Conservation (phyloP, 2,113 vertebrate species). For the Oreochromis tanganicae region DNA sequence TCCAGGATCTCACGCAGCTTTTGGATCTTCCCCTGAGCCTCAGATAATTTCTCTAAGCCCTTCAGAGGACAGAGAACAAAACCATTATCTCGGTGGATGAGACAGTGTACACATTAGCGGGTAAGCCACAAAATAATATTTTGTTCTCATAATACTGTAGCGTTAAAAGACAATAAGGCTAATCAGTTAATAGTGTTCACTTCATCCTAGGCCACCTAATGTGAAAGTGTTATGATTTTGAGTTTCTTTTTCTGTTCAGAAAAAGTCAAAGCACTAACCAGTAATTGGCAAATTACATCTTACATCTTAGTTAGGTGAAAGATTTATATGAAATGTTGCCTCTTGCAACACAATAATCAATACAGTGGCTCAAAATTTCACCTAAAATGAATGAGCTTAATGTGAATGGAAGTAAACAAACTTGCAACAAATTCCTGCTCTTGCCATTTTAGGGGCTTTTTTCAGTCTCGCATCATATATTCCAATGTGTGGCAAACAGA, state of each 20-base stretch:
- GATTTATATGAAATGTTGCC: neutral
- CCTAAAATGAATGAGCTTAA: neutral
- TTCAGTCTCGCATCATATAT: neutral
- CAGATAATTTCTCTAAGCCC: neutral
- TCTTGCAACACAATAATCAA: neutral
- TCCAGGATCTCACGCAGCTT: slow-evolving; percentile 64
- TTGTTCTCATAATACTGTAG: neutral
- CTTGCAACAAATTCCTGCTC: neutral
- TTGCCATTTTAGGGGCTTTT: neutral
- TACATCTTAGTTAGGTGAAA: neutral
- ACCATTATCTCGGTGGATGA: neutral
- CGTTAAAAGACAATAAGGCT: neutral
- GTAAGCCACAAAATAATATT: neutral
- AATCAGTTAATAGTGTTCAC: fast-evolving
- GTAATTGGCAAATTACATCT: neutral
- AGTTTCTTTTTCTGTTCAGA: neutral
- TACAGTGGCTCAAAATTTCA: neutral
- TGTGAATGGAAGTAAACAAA: neutral
- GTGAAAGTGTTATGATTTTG: fast-evolving
- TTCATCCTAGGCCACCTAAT: neutral
- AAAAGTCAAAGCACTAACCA: neutral
- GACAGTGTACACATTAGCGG: neutral
- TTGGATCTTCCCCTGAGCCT: slow-evolving; percentile 30
- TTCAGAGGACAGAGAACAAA: neutral
- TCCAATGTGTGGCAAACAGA: neutral